phyloP scores from a whole-genome alignment of 2,888 invertebrate genomes.

The Monoplex corrugatus region DNA sequence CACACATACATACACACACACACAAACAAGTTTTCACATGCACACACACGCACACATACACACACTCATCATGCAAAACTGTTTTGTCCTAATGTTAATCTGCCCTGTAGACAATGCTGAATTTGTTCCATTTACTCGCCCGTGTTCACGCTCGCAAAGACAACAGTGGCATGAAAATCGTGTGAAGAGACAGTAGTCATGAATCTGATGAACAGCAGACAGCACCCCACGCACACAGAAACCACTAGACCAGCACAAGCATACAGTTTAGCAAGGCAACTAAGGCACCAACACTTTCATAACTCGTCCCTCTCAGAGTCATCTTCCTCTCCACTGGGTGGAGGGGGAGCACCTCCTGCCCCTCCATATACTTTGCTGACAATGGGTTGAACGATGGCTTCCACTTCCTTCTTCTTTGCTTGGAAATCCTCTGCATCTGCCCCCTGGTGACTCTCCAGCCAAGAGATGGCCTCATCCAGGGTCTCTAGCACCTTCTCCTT shows the following conservation, averaged over 20 bases:
- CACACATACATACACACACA: neutral
- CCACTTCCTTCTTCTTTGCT: constrained; percentile 95
- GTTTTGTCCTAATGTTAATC: too few relatives aligned
- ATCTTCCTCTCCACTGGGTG: constrained; percentile 71
- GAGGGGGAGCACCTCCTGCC: constrained; percentile 86
- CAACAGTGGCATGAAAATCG: too few relatives aligned
- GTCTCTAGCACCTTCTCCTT: constrained; percentile 96
- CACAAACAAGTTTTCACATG: too few relatives aligned
- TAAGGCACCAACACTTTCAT: constrained; percentile 40
- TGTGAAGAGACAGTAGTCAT: too few relatives aligned
- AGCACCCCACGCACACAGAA: neutral
- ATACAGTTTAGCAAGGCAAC: neutral
- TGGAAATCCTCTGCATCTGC: constrained; percentile 95
- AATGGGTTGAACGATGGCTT: constrained; percentile 97
- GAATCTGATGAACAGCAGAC: neutral
- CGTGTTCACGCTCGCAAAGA: too few relatives aligned
- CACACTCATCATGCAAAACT: too few relatives aligned
- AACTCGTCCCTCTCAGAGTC: constrained; percentile 57
- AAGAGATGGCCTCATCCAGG: constrained; percentile 98
- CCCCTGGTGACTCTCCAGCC: constrained; percentile 97
- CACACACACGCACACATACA: too few relatives aligned
- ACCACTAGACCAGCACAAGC: neutral
- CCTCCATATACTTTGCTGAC: constrained; percentile 96
- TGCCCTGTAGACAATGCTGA: too few relatives aligned
- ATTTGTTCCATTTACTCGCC: too few relatives aligned